Evolutionary conservation across 2,888 invertebrate genomes (phyloP), one percentile per base, ranked within the genome.

Genomic region (Arrhopalites spinosus): DNA sequence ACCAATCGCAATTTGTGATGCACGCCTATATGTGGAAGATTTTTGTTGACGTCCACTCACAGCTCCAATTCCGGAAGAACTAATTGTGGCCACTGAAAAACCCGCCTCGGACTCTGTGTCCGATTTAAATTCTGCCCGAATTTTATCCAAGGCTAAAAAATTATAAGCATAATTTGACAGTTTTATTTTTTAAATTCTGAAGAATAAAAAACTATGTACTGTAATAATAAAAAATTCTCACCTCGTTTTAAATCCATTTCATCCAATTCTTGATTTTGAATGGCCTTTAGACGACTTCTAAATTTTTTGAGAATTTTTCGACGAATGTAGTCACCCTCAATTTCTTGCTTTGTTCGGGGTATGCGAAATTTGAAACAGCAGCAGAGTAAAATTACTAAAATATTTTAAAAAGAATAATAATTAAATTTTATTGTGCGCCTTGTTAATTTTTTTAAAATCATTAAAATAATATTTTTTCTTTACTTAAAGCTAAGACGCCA

Each of bases 271-370:
- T 91, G 89, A 85, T 95, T 94, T 84, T 92, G 91, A 82, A 96
- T 93, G 81, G 91, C 90, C 84, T 91, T 90, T 66, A 96, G 87
- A 84, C 94, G 90, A 82, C 92, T 91, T 13, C 92, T 89, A 85
- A 96, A 96, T 85, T 92, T 93, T 82, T 89, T 89, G 0, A 94
- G 91, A 67, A 96, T 90, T 85, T 91, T 92, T 83, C 93, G 91
- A 25, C 96, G 88, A 83, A 93, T 91, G 86, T 93, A 95, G 86
- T 96, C 95, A 0, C 95, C 95, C 85, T 96, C 95, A 79, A 97
- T 96, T 86, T 96, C 95, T 86, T 96, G 95, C 85, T 96, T 96
- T 0, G 96, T 96, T 73, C 96, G 89, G 0, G 96, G 96, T 81
- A 97, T 93, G 50, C 96, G 91, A 86, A 95, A 93, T 81, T 93